Evolutionary conservation across 2,888 invertebrate genomes (phyloP).

Genomic region (Choreutis nemorana): DNA sequence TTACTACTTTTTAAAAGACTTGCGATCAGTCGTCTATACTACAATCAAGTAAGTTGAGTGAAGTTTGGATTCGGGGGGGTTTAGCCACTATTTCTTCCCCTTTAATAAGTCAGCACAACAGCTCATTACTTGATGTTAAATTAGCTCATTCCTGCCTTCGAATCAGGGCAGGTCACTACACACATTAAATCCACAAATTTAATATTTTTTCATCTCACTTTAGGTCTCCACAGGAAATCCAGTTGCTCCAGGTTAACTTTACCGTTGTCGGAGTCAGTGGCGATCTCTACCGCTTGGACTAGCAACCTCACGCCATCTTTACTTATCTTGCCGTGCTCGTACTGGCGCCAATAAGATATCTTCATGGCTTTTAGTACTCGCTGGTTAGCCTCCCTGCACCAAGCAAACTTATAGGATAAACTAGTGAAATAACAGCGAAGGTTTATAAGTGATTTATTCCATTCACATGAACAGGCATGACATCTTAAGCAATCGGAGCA

Average conservation of each 20-base stretch:
- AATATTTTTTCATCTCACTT: constrained; percentile 23
- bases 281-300: constrained; percentile 60
- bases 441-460: too few species aligned
- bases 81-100: too few species aligned
- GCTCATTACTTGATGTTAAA: too few species aligned
- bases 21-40: too few species aligned
- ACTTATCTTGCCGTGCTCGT: constrained; percentile 69
- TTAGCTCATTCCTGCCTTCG: not conserved
- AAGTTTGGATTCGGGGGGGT: too few species aligned
- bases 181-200: not conserved
- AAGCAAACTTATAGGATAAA: too few species aligned
- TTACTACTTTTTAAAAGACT: too few species aligned
- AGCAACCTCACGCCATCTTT: constrained; percentile 64
- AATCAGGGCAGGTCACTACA: not conserved
- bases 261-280: constrained; percentile 51
- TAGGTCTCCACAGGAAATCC: constrained; percentile 49
- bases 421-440: too few species aligned
- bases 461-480: too few species aligned
- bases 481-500: too few species aligned
- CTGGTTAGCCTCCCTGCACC: constrained; percentile 65
- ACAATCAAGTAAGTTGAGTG: too few species aligned
- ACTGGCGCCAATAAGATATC: constrained; percentile 71
- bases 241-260: constrained; percentile 48
- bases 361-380: constrained; percentile 69
- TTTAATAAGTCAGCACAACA: too few species aligned